phyloP scores from a whole-genome alignment of 2,797 vertebrate genomes.

The Diplodus puntazzo region DNA sequence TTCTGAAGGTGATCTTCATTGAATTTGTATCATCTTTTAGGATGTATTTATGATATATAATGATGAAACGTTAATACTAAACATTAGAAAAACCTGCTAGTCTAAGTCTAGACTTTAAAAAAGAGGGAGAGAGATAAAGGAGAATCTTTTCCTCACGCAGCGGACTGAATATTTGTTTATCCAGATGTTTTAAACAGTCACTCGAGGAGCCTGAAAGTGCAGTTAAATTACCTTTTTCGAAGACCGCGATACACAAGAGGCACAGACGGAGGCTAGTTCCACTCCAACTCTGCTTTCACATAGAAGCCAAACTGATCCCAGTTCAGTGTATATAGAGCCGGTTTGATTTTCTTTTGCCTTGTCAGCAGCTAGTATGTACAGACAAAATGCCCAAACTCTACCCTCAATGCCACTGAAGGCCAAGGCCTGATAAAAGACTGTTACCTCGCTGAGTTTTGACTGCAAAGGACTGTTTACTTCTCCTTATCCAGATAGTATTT shows the following conservation, averaged over 20 bases:
- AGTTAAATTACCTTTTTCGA: not conserved
- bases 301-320: slow-evolving; percentile 55
- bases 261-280: slow-evolving; percentile 39
- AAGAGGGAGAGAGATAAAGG: too few relatives aligned
- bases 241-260: not conserved
- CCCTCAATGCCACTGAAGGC: slow-evolving; percentile 61
- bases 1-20: not conserved
- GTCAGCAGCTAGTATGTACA: slow-evolving; percentile 61
- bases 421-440: slow-evolving; percentile 81
- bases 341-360: slow-evolving; percentile 45
- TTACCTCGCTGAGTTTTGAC: slow-evolving; percentile 81
- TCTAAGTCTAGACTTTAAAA: too few relatives aligned
- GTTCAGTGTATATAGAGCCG: slow-evolving; percentile 51
- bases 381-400: slow-evolving; percentile 63
- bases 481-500: slow-evolving; percentile 75
- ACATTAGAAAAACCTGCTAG: not conserved
- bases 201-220: not conserved
- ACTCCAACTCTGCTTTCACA: slow-evolving; percentile 44
- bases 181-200: not conserved
- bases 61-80: not conserved
- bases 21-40: not conserved
- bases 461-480: slow-evolving; percentile 78
- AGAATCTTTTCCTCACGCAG: not conserved
- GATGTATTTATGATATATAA: not conserved
- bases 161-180: not conserved